Percentiles rank a stretch among this genome's conserved stretches.
Evolutionary conservation across 2,888 invertebrate genomes (phyloP).

Genomic region (Acanthopleura granulata): DNA sequence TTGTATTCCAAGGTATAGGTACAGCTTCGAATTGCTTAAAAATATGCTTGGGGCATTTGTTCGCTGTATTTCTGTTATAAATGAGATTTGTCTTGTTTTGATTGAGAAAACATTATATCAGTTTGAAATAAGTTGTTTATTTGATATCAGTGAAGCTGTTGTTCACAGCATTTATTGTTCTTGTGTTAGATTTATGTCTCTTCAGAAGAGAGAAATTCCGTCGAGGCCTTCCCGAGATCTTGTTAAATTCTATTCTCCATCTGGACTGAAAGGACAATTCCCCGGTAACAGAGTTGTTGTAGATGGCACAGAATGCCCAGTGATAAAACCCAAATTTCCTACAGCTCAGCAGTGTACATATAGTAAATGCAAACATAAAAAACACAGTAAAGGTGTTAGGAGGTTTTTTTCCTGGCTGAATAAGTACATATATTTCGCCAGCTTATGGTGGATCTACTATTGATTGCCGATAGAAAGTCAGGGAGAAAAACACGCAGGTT

Average conservation of each 20-base stretch:
- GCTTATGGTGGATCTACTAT: slow-evolving; percentile 31
- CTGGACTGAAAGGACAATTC: slow-evolving; percentile 34
- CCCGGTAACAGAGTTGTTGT: slow-evolving; percentile 40
- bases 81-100: slow-evolving; percentile 31
- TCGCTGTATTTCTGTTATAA: slow-evolving; percentile 20
- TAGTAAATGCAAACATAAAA: slow-evolving; percentile 39
- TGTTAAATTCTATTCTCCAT: slow-evolving; percentile 35
- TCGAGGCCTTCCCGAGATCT: slow-evolving; percentile 34
- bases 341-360: slow-evolving; percentile 34
- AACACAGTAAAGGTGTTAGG: slow-evolving; percentile 32
- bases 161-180: slow-evolving; percentile 35
- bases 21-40: slow-evolving; percentile 31
- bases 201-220: slow-evolving; percentile 35
- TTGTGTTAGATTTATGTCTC: slow-evolving; percentile 36
- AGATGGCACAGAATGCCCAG: slow-evolving; percentile 43
- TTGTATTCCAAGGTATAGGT: slow-evolving; percentile 32
- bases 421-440: slow-evolving; percentile 23
- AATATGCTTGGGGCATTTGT: slow-evolving; percentile 24
- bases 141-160: slow-evolving; percentile 29
- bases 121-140: slow-evolving; percentile 32
- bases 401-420: slow-evolving; percentile 28
- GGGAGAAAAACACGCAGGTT: no score
- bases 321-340: slow-evolving; percentile 33
- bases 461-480: slow-evolving; percentile 21
- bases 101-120: slow-evolving; percentile 29